These are phyloP conservation scores for Carassius auratus DNA, from an alignment of 2,113 vertebrate species.

Conservation along the genomic window DNA sequence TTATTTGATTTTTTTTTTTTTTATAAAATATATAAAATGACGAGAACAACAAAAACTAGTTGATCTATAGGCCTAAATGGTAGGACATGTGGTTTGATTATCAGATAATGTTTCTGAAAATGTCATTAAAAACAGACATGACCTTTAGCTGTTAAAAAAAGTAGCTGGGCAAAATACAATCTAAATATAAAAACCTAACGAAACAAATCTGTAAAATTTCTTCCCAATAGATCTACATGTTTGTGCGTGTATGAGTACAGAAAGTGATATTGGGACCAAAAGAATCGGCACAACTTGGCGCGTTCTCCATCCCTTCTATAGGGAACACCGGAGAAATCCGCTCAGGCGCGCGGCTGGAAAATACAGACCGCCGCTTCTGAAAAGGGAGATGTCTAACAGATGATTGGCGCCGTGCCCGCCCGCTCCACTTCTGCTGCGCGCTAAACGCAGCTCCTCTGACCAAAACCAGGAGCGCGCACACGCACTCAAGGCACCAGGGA, in stretches of 20 bases:
- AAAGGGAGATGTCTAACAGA: constrained; percentile 78
- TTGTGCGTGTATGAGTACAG: neutral
- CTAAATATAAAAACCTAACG: neutral
- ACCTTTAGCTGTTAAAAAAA: neutral
- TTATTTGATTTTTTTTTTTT: neutral
- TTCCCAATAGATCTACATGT: neutral
- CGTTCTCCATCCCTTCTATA: constrained; percentile 63
- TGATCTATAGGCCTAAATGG: too few relatives aligned
- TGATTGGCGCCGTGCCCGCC: constrained; percentile 69
- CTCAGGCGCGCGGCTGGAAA: constrained; percentile 69
- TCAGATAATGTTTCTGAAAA: neutral
- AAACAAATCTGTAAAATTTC: neutral
- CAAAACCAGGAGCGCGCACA: constrained; percentile 22
- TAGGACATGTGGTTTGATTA: neutral
- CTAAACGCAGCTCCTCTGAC: constrained; percentile 62
- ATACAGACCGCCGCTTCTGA: constrained; percentile 72
- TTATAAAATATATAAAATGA: neutral
- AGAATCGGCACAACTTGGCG: constrained; percentile 38
- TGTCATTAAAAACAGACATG: neutral
- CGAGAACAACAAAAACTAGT: neutral
- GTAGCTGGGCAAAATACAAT: neutral
- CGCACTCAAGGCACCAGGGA: constrained; percentile 26
- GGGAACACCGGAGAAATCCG: constrained; percentile 65
- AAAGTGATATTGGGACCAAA: neutral
- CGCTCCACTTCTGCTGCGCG: constrained; percentile 49